Evolutionary conservation across 2,888 invertebrate genomes (phyloP).

Genomic region (Eulithis prunata): DNA sequence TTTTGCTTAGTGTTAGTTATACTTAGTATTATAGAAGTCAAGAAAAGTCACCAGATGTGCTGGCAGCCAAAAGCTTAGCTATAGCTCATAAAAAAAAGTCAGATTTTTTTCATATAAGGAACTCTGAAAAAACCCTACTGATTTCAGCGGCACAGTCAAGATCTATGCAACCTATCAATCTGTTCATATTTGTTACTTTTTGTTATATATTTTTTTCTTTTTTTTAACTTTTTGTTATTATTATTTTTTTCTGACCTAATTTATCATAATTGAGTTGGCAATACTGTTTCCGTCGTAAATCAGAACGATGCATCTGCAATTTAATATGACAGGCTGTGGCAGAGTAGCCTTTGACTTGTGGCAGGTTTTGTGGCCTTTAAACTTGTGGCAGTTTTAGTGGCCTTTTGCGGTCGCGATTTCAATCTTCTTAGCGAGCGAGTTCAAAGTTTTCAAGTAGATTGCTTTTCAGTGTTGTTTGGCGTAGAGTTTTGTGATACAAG

Average conservation of each 20-base stretch:
- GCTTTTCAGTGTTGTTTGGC: slow-evolving; percentile 18
- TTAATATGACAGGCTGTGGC: slow-evolving; percentile 32
- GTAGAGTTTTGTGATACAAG: slow-evolving; percentile 4
- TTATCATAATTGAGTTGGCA: not conserved
- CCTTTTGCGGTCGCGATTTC: slow-evolving; percentile 11
- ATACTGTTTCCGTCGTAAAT: slow-evolving; percentile 36
- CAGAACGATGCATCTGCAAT: slow-evolving; percentile 43
- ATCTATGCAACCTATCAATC: too few relatives aligned
- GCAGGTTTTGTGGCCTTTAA: slow-evolving; percentile 22
- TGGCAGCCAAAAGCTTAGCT: too few relatives aligned
- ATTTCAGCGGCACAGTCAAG: too few relatives aligned
- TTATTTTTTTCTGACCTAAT: not conserved
- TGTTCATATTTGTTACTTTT: too few relatives aligned
- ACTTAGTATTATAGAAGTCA: too few relatives aligned
- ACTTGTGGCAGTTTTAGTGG: slow-evolving; percentile 26
- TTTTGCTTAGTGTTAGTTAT: too few relatives aligned
- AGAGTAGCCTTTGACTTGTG: slow-evolving; percentile 18
- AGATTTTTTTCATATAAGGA: too few relatives aligned
- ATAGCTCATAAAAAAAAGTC: too few relatives aligned
- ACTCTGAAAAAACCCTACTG: too few relatives aligned
- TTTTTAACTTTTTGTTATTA: too few relatives aligned
- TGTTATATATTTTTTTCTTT: too few relatives aligned
- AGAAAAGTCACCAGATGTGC: too few relatives aligned
- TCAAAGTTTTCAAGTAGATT: slow-evolving; percentile 18
- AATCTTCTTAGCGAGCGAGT: slow-evolving; percentile 25